phyloP scores from a whole-genome alignment of 92 coral and sea anemone genomes.

The Siderastrea radians region DNA sequence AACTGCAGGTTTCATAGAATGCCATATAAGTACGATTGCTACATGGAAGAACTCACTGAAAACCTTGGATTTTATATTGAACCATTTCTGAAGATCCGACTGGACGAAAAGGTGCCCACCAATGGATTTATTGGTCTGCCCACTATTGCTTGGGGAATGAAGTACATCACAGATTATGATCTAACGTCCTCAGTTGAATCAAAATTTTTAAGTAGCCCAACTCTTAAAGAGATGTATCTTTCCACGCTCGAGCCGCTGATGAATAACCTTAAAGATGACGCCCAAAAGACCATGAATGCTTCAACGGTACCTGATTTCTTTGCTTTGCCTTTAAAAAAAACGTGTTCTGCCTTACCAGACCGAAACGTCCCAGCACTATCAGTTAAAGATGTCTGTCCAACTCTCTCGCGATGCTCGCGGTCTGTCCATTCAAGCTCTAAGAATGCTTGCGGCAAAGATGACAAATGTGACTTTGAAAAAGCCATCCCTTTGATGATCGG shows the following conservation, averaged over 20 bases:
- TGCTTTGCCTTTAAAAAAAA: slow-evolving; percentile 35
- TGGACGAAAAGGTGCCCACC: not conserved
- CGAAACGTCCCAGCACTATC: slow-evolving; percentile 42
- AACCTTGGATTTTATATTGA: slow-evolving; percentile 1
- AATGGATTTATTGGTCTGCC: not conserved
- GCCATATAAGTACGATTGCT: slow-evolving; percentile 21
- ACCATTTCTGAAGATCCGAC: slow-evolving; percentile 21
- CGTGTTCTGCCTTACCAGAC: slow-evolving; percentile 9
- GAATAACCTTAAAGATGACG: not conserved
- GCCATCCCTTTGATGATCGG: slow-evolving; percentile 72
- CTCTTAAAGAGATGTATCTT: slow-evolving; percentile 9
- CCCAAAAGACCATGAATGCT: no score
- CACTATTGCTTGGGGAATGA: no score
- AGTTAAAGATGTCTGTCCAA: slow-evolving; percentile 63
- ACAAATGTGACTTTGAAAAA: slow-evolving; percentile 59
- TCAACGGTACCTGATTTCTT: not conserved
- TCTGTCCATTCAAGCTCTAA: slow-evolving; percentile 35
- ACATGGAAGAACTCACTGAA: slow-evolving; percentile 6
- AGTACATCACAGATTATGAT: no score
- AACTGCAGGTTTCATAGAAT: not conserved
- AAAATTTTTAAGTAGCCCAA: not conserved
- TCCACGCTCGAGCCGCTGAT: slow-evolving; percentile 24
- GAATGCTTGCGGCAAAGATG: slow-evolving; percentile 52
- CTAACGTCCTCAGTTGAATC: not conserved
- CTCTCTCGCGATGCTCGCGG: slow-evolving; percentile 33